These are phyloP conservation scores for Cataglyphis cursor DNA, from an alignment of 2,888 invertebrate species.

Conservation along the genomic window DNA sequence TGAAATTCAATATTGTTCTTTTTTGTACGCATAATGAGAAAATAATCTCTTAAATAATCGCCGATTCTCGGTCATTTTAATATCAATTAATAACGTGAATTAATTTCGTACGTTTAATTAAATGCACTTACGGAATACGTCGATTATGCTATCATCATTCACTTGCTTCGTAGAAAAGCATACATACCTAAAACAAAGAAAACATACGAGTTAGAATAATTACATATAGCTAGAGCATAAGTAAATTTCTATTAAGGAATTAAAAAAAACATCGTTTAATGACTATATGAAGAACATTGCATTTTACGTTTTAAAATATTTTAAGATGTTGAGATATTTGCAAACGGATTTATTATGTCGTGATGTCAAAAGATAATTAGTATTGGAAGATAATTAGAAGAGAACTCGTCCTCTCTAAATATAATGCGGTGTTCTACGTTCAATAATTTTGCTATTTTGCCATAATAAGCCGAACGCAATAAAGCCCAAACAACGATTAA, in stretches of 20 bases:
- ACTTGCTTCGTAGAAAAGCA: neutral
- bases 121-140: conserved; percentile 20
- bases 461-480: conserved; percentile 48
- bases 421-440: conserved; percentile 4
- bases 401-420: conserved; percentile 11
- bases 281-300: neutral
- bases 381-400: neutral
- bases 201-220: conserved; percentile 29
- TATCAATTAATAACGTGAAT: neutral
- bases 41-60: neutral
- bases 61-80: neutral
- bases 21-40: neutral
- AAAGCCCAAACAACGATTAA: conserved; percentile 52
- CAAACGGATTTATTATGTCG: neutral
- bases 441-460: conserved; percentile 42
- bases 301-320: neutral
- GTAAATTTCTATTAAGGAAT: neutral
- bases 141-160: neutral
- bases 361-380: neutral
- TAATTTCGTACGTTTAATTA: conserved; percentile 3
- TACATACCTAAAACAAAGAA: conserved; percentile 47
- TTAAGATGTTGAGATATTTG: neutral
- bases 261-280: neutral
- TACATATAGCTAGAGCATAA: neutral
- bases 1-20: neutral